Evolutionary conservation across 2,888 invertebrate species (phyloP).

Genomic region (Ditylenchus weischeri): DNA sequence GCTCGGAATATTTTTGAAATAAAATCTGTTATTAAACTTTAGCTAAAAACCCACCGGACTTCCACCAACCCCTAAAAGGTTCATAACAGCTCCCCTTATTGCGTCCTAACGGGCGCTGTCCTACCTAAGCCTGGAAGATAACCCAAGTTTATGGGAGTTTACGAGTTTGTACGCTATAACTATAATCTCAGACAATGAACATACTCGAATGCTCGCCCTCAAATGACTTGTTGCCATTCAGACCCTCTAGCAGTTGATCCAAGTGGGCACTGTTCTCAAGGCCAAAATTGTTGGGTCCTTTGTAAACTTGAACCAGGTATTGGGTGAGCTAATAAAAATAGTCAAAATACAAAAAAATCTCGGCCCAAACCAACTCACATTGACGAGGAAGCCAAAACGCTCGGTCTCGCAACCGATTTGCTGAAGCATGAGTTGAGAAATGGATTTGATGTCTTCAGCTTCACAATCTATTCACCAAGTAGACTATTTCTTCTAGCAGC

Average conservation of each 20-base stretch:
- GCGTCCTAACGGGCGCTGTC: too few relatives aligned
- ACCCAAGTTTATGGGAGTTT: too few relatives aligned
- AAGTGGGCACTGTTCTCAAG: not conserved
- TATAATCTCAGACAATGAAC: not conserved
- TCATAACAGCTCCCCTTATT: too few relatives aligned
- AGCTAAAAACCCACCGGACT: too few relatives aligned
- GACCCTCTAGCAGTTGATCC: slow-evolving; percentile 11
- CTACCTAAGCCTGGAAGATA: too few relatives aligned
- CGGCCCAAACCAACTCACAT: slow-evolving; percentile 9
- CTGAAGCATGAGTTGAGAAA: slow-evolving; percentile 24
- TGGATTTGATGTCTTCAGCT: slow-evolving; percentile 9
- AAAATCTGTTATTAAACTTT: too few relatives aligned
- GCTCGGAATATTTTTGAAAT: too few relatives aligned
- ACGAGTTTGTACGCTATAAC: too few relatives aligned
- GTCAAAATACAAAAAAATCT: not conserved
- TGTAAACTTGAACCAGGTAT: slow-evolving; percentile 1
- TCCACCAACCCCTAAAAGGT: too few relatives aligned
- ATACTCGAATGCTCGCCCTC: slow-evolving; percentile 16
- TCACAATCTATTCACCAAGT: not conserved
- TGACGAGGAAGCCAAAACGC: slow-evolving; percentile 20
- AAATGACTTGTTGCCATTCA: slow-evolving; percentile 19
- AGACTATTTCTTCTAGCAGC: not conserved
- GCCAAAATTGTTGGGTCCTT: not conserved
- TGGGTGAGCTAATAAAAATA: slow-evolving; percentile 12
- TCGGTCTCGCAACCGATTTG: slow-evolving; percentile 26